Percentiles rank a stretch among this genome's conserved stretches.
phyloP scores from a whole-genome alignment of 2,113 vertebrate species.

The Hipposideros armiger region DNA sequence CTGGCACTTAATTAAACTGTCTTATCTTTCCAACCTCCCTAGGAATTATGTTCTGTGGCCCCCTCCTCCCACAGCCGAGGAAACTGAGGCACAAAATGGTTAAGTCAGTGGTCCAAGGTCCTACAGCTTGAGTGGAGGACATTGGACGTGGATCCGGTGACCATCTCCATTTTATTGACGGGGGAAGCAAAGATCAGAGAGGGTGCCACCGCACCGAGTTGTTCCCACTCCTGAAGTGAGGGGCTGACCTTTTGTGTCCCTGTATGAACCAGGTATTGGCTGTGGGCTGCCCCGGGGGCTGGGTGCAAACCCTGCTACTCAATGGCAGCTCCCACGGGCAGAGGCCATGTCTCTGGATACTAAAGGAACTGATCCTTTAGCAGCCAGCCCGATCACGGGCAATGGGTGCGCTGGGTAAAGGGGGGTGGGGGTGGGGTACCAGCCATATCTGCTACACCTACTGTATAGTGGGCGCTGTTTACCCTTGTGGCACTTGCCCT shows the following conservation, averaged over 20 bases:
- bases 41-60: not conserved
- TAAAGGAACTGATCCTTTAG: not conserved
- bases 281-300: not conserved
- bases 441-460: not conserved
- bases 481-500: not conserved
- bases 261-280: not conserved
- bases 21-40: not conserved
- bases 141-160: not conserved
- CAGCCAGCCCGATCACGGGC: not conserved
- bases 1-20: not conserved
- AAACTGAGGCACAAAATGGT: not conserved
- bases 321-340: accelerated
- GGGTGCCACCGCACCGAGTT: too few relatives aligned
- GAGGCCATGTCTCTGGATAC: not conserved
- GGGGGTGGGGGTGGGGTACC: not conserved
- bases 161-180: accelerated
- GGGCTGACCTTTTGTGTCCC: not conserved
- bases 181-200: not conserved
- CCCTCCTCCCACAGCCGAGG: not conserved
- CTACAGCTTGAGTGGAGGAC: not conserved
- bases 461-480: not conserved
- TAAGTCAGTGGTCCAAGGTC: accelerated
- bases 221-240: not conserved
- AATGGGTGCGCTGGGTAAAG: not conserved
- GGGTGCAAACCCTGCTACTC: not conserved